Base-by-base conservation (phyloP, 1,140 invertebrate genomes). In the Diachasmimorpha longicaudata region DNA sequence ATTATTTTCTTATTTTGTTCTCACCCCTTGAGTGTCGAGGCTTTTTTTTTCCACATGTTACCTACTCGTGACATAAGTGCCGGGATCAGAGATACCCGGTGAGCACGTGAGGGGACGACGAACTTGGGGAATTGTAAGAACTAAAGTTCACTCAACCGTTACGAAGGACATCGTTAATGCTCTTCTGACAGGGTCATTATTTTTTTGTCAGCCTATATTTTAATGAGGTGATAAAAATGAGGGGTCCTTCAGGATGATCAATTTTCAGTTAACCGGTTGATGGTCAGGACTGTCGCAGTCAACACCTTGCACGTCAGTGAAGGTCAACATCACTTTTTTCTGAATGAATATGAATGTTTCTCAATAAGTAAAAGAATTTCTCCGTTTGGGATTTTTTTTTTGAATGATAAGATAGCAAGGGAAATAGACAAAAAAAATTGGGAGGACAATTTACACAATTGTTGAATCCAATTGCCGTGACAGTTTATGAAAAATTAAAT, bases 1-100 rank as follows among this genome's bases (percentile, higher is more conserved):
- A 52, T 66, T 74, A 10, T 74, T 44, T 31, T 10, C 39, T 39
- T 71, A 63, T 58, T 66, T 52, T 71, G 37, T 63, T 21, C 74
- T 58, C 74, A 31, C 36, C 66, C 48, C 48, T 52, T 52, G 48
- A 31, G 31, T 6, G 44, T 10, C 2, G n/a, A 46, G 44, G 25
- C 44, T 55, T 72, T 58, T 21, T 52, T 48, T 14, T 67, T 52
- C 37, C 13, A 63, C 25, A 37, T 19, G 16, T 11, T 58, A 37
- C 44, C 19, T 74, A 52, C 48, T 52, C 48, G 16, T 52, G 48
- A 52, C 48, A 52, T 52, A 52, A 52, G 48, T 19, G n/a, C n/a
- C 48, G 16, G 16, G 48, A 52, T 16, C 48, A 52, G 48, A 52
- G 48, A 52, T 52, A 52, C n/a, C n/a, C 14, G 0, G 48, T 13